Evolutionary conservation across 2,888 invertebrate genomes (phyloP).

Genomic region (Eilema depressum): DNA sequence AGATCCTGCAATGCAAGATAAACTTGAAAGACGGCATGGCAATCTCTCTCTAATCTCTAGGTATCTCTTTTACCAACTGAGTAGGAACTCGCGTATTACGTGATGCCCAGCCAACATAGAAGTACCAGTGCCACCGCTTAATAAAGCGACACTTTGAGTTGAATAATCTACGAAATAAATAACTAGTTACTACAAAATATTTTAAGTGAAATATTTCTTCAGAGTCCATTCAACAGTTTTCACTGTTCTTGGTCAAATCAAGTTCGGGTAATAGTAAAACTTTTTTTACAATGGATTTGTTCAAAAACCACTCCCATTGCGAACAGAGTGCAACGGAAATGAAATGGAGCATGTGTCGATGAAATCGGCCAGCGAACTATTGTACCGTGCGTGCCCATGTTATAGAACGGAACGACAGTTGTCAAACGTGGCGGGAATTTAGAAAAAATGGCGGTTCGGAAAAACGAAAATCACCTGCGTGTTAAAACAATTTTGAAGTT

Average conservation of each 20-base stretch:
- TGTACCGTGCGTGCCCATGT: constrained; percentile 56
- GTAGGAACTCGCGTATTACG: too few species aligned
- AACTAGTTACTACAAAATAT: neutral
- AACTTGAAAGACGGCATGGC: too few species aligned
- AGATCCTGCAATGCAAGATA: too few species aligned
- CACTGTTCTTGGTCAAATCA: constrained; percentile 76
- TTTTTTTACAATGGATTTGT: constrained; percentile 76
- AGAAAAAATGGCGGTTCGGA: constrained; percentile 51
- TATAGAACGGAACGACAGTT: constrained; percentile 65
- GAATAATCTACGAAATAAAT: too few species aligned
- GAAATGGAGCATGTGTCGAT: constrained; percentile 78
- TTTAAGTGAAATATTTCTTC: neutral
- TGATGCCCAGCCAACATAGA: too few species aligned
- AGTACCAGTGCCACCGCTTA: too few species aligned
- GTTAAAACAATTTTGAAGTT: constrained; percentile 42
- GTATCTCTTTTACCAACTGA: too few species aligned
- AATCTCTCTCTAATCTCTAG: too few species aligned
- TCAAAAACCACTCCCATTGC: constrained; percentile 72
- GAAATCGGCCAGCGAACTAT: constrained; percentile 72
- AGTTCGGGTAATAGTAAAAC: constrained; percentile 84
- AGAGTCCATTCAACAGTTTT: constrained; percentile 38
- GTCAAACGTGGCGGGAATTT: constrained; percentile 71
- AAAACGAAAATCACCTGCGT: constrained; percentile 51
- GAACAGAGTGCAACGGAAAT: constrained; percentile 81
- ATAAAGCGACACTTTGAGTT: too few species aligned